Evolutionary conservation across 2,113 vertebrate genomes (phyloP), one percentile per base, ranked within the genome.

Genomic region (Helogale parvula): DNA sequence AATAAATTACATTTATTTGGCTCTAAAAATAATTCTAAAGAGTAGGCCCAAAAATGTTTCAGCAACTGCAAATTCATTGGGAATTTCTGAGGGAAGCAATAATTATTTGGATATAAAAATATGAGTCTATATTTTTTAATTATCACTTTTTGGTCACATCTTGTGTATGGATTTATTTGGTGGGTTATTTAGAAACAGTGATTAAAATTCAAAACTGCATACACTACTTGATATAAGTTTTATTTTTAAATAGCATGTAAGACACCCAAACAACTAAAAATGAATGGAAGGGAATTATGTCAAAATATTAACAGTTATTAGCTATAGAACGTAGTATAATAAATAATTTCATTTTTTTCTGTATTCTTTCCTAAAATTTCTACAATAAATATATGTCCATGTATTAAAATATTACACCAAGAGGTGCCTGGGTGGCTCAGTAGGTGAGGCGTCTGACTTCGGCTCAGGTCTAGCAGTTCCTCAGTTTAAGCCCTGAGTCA

Each of bases 191-290:
- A 91, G 87, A 63, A 68, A 97, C 63, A 68, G 14, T 12, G 79
- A 82, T 90, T 72, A 90, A 90, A 65, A 88, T 63, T 52, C 60
- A 65, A 89, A 94, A 65, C 2, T 88, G 7, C n/a, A 71, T 17
- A 77, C 72, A 35, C 5, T 74, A 83, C 72, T 92, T 88, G 13
- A 80, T n/a, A 29, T 50, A 65, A 47, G 5, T 84, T 95, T 80
- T 74, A 35, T 81, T 97, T 79, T 88, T 74, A 95, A 90, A 96
- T n/a, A 88, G 4, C 11, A 79, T 57, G 27, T 60, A 83, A 88
- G 54, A 9, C 2, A 68, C 21, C 33, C 29, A 72, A 25, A 63
- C 17, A 94, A 2, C 45, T 77, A 50, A 83, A 65, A 71, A 96
- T 71, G 14, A 79, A 25, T 80, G 7, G 5, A 80, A 94, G 23